Percentiles rank a stretch among this genome's conserved stretches.
Conservation (phyloP, 2,113 vertebrate species). For the Otolemur garnettii region DNA sequence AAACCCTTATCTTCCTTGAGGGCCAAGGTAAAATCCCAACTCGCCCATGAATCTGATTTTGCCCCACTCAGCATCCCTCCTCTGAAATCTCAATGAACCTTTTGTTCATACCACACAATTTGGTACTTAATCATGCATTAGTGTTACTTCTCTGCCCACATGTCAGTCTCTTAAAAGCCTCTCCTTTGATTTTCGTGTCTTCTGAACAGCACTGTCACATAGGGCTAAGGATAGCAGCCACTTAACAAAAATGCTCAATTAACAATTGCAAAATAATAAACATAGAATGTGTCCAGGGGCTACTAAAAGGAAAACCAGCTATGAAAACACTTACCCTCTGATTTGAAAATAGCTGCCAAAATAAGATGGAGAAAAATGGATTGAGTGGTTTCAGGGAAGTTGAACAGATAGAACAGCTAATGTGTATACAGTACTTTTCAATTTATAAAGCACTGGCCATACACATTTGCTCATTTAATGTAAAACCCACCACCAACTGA, state of each 20-base stretch:
- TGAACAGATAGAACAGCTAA: not conserved
- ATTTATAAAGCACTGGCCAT: not conserved
- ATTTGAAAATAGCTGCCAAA: slow-evolving; percentile 40
- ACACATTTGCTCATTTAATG: slow-evolving; percentile 40
- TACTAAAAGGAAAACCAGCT: not conserved
- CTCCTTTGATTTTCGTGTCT: not conserved
- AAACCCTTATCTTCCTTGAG: not conserved
- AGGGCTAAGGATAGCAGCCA: not conserved
- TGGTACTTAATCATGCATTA: not conserved
- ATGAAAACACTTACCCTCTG: not conserved
- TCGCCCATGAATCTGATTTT: not conserved
- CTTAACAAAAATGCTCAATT: not conserved
- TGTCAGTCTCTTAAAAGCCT: not conserved
- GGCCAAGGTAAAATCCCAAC: not conserved
- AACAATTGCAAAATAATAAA: slow-evolving; percentile 22
- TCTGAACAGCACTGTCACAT: not conserved
- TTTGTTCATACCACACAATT: not conserved
- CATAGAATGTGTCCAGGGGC: not conserved
- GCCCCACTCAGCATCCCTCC: not conserved
- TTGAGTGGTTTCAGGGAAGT: not conserved
- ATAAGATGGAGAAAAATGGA: slow-evolving; percentile 31
- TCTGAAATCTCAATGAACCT: not conserved
- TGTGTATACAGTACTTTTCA: not conserved
- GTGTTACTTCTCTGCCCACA: not conserved
- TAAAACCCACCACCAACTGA: not conserved